Evolutionary conservation across 1,140 invertebrate species (phyloP).

Genomic region (Periplaneta americana): DNA sequence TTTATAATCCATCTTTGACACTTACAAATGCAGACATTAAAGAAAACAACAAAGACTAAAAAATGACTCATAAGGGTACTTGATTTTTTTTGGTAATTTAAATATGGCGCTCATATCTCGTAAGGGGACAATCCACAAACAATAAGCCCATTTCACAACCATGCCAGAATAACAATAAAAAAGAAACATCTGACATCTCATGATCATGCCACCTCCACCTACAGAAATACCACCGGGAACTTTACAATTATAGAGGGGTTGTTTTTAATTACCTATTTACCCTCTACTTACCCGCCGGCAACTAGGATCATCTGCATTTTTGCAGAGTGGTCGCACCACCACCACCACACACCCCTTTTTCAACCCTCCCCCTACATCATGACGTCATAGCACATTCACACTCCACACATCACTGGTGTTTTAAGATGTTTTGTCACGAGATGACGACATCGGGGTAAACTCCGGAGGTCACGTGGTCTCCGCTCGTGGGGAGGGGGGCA

Average conservation of each 20-base stretch:
- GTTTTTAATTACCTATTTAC: not conserved
- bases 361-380: not conserved
- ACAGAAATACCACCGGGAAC: not conserved
- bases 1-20: no score
- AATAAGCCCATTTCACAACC: no score
- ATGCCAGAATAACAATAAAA: no score
- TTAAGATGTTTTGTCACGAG: not conserved
- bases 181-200: not conserved
- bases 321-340: not conserved
- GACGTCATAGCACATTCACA: not conserved
- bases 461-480: not conserved
- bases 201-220: not conserved
- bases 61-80: no score
- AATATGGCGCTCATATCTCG: no score
- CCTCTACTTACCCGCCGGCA: constrained; percentile 4
- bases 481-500: no score
- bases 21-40: no score
- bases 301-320: constrained; percentile 6
- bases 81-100: no score
- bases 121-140: no score
- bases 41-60: no score
- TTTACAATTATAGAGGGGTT: not conserved
- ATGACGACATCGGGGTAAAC: not conserved
- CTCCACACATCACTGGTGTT: not conserved
- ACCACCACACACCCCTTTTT: not conserved